A percentile compares a stretch with the other conserved stretches of the same genome.
Evolutionary conservation across 1,140 invertebrate genomes (phyloP).

Genomic region (Eupristina koningsbergeri): DNA sequence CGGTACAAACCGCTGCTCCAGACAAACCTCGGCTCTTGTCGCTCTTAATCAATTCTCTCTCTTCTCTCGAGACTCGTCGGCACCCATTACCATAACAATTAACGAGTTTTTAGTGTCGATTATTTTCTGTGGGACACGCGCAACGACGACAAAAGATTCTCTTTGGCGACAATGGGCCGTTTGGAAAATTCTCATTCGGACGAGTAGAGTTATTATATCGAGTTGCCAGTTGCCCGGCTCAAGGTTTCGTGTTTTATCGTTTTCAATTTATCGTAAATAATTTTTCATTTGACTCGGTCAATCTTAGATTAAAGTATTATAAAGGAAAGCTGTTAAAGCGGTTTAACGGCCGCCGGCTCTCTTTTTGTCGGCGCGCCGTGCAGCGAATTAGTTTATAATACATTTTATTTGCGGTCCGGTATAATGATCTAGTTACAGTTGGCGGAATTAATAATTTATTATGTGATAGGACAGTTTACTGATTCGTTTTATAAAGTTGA

Average conservation of each 20-base stretch:
- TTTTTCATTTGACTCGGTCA: slow-evolving; percentile 38
- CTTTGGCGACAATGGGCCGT: slow-evolving; percentile 34
- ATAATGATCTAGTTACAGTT: slow-evolving; percentile 27
- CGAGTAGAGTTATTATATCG: slow-evolving; percentile 19
- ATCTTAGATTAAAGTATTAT: slow-evolving; percentile 37
- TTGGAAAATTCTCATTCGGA: slow-evolving; percentile 33
- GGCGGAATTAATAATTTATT: slow-evolving; percentile 44
- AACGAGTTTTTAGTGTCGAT: slow-evolving; percentile 33
- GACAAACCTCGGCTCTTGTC: slow-evolving; percentile 11
- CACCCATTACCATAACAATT: slow-evolving; percentile 48
- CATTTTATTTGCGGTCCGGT: slow-evolving; percentile 38
- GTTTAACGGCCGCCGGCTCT: slow-evolving; percentile 21
- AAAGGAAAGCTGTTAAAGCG: slow-evolving; percentile 28
- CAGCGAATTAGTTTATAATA: slow-evolving; percentile 35
- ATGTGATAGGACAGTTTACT: slow-evolving; percentile 39
- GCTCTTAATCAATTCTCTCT: slow-evolving; percentile 46
- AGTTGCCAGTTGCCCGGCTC: slow-evolving; percentile 7
- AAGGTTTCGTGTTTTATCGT: slow-evolving; percentile 42
- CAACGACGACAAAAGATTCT: slow-evolving; percentile 13
- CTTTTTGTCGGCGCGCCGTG: slow-evolving; percentile 27
- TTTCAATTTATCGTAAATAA: slow-evolving; percentile 47
- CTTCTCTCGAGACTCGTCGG: slow-evolving; percentile 26
- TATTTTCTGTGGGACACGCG: not conserved
- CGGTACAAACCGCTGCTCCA: not conserved
- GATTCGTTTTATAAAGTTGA: slow-evolving; percentile 28